Evolutionary conservation across 2,888 invertebrate genomes (phyloP).

Genomic region (Andrena dorsata): DNA sequence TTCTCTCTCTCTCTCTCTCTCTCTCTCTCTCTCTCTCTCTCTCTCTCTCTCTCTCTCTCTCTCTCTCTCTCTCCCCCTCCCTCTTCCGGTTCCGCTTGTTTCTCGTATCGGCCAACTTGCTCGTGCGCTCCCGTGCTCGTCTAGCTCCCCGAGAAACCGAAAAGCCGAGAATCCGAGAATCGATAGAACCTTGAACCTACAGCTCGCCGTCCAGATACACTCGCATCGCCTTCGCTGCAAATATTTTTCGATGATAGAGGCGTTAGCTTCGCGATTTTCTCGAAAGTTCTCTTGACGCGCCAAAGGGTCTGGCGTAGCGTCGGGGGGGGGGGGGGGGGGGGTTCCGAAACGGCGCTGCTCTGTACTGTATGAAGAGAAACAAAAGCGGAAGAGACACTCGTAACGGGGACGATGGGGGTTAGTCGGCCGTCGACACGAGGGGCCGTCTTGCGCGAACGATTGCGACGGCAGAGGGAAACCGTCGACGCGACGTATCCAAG

Average conservation of each 20-base stretch:
- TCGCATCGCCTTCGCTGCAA: background rate
- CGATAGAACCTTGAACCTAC: conserved; percentile 21
- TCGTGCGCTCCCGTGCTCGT: too few relatives aligned
- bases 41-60: background rate
- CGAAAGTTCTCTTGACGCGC: background rate
- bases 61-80: background rate
- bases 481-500: conserved; percentile 57
- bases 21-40: background rate
- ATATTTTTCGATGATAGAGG: background rate
- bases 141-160: background rate
- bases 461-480: conserved; percentile 51
- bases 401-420: conserved; percentile 25
- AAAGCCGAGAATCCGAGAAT: conserved; percentile 37
- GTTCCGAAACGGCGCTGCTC: background rate
- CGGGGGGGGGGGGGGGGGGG: background rate
- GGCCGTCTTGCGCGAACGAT: conserved; percentile 45
- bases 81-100: background rate
- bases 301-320: background rate
- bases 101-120: background rate
- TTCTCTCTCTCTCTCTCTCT: background rate
- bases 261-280: background rate
- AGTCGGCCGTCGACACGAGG: conserved; percentile 28
- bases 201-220: too few relatives aligned
- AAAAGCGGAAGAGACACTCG: conserved; percentile 14
- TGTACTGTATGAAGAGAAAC: background rate